phyloP scores from a whole-genome alignment of 2,113 vertebrate species.

The Rhea americana region DNA sequence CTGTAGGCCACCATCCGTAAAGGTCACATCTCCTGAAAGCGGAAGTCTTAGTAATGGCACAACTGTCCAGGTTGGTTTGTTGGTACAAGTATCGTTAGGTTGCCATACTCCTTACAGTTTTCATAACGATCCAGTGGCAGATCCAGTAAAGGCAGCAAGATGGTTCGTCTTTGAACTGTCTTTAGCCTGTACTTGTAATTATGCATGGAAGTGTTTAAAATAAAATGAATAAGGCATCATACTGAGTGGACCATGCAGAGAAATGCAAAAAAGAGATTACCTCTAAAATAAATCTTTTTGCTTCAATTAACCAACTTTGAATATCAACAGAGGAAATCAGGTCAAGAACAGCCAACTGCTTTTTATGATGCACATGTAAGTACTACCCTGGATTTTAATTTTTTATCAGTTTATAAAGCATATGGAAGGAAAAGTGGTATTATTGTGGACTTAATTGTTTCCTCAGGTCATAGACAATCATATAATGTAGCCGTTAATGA shows the following conservation, averaged over 20 bases:
- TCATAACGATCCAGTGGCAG: not conserved
- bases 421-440: not conserved
- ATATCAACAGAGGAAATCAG: not conserved
- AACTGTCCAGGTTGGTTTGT: not conserved
- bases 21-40: not conserved
- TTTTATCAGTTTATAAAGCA: not conserved
- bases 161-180: not conserved
- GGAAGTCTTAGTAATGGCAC: not conserved
- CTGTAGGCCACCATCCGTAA: not conserved
- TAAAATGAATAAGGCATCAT: not conserved
- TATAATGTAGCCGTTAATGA: not conserved
- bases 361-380: fast-evolving
- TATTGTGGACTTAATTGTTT: not conserved
- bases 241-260: not conserved
- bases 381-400: not conserved
- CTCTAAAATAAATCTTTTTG: not conserved
- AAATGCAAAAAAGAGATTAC: not conserved
- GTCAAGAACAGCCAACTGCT: not conserved
- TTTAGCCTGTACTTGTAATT: not conserved
- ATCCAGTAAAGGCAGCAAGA: not conserved
- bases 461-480: not conserved
- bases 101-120: not conserved
- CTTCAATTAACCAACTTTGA: not conserved
- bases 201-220: not conserved
- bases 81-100: not conserved